These are phyloP conservation scores for Lasioglossum morio DNA, from an alignment of 2,888 invertebrate species.

Conservation along the genomic window DNA sequence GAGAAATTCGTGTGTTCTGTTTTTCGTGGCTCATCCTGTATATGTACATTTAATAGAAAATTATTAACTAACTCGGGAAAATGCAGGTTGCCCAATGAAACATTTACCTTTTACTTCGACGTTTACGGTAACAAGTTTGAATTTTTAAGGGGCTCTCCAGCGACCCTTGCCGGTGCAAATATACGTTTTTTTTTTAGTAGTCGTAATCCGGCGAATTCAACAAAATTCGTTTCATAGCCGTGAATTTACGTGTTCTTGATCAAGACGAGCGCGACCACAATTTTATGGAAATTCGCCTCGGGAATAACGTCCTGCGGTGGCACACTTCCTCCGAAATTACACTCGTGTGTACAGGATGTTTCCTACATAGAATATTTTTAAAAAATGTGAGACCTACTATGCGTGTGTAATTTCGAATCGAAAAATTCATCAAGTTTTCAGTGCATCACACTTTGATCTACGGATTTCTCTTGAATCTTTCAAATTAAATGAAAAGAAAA, in stretches of 20 bases:
- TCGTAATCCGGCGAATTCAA: conserved; percentile 21
- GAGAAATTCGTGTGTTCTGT: no score
- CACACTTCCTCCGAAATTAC: conserved; percentile 14
- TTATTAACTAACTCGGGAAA: background rate
- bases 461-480: background rate
- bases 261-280: conserved; percentile 36
- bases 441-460: background rate
- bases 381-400: background rate
- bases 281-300: conserved; percentile 38
- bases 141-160: conserved; percentile 20
- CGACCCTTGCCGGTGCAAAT: background rate
- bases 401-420: background rate
- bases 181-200: background rate
- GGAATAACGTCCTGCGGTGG: background rate
- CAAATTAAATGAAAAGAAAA: background rate
- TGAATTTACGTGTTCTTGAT: conserved; percentile 45
- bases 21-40: no score
- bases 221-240: conserved; percentile 31
- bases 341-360: background rate
- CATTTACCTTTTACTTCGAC: conserved; percentile 1
- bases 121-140: conserved; percentile 31
- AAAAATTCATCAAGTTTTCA: background rate
- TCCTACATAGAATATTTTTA: background rate
- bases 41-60: no score
- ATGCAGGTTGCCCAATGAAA: background rate